Percentiles rank a stretch among this genome's conserved stretches.
Evolutionary conservation across 2,888 invertebrate species (phyloP).

Genomic region (Leptopterna dolabrata): DNA sequence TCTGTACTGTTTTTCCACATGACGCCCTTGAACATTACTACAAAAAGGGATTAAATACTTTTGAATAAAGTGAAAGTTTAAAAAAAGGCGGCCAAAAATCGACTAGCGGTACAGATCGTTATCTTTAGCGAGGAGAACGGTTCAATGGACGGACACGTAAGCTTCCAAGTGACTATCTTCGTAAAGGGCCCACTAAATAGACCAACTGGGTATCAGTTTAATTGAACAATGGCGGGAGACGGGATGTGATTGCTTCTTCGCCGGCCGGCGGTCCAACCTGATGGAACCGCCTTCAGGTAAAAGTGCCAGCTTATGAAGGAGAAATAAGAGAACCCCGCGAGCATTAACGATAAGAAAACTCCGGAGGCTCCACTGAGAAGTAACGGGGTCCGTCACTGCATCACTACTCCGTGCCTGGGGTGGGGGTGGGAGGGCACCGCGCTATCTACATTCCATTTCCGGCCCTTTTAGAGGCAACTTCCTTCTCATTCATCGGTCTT

Average conservation of each 20-base stretch:
- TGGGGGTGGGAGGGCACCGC: neutral
- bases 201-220: neutral
- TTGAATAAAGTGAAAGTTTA: neutral
- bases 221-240: neutral
- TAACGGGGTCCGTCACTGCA: slow-evolving; percentile 5
- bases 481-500: slow-evolving; percentile 50
- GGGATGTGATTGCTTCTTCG: neutral
- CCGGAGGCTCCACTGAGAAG: neutral
- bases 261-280: neutral
- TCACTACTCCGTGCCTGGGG: neutral
- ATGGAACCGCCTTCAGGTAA: neutral
- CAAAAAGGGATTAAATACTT: too few relatives aligned
- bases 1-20: too few relatives aligned
- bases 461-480: slow-evolving; percentile 55
- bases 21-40: too few relatives aligned
- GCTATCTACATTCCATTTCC: slow-evolving; percentile 52
- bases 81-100: neutral
- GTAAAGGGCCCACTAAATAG: neutral
- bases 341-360: neutral
- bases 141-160: neutral
- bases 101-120: neutral
- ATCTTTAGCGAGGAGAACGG: neutral
- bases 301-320: neutral
- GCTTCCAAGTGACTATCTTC: neutral
- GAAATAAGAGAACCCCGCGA: neutral